Evolutionary conservation across 2,113 vertebrate species (phyloP).

Genomic region (Rhynchopsitta pachyrhyncha): DNA sequence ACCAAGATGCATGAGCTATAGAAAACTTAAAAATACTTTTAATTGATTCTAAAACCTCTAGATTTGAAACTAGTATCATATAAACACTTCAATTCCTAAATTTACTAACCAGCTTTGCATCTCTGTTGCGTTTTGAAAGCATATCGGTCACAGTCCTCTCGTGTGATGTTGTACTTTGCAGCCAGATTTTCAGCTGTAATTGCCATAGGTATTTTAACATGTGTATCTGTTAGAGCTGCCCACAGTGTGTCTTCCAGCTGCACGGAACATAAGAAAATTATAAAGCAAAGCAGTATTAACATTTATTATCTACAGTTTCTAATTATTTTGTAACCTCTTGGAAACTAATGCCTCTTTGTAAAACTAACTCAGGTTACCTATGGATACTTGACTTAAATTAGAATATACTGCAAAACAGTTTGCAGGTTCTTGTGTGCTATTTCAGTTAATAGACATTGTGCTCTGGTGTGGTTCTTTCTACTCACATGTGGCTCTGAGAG

Average conservation of each 20-base stretch:
- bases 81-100: fast-evolving
- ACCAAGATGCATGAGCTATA: not conserved
- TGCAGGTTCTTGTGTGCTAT: not conserved
- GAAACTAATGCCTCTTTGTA: not conserved
- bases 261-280: not conserved
- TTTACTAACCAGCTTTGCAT: constrained; percentile 89
- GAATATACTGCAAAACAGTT: not conserved
- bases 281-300: not conserved
- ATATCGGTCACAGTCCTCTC: constrained; percentile 88
- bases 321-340: not conserved
- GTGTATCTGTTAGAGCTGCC: constrained; percentile 85
- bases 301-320: not conserved
- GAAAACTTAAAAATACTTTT: not conserved
- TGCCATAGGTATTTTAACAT: constrained; percentile 89
- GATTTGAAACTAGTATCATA: fast-evolving
- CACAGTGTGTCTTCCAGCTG: constrained; percentile 93
- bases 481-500: not conserved
- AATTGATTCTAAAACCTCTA: not conserved
- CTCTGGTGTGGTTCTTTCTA: not conserved
- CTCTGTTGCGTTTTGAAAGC: constrained; percentile 88
- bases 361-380: not conserved
- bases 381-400: not conserved
- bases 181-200: constrained; percentile 96
- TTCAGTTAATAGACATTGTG: not conserved
- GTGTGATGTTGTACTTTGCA: constrained; percentile 81